phyloP scores from a whole-genome alignment of 2,113 vertebrate species.

The Melanostigma gelatinosum region DNA sequence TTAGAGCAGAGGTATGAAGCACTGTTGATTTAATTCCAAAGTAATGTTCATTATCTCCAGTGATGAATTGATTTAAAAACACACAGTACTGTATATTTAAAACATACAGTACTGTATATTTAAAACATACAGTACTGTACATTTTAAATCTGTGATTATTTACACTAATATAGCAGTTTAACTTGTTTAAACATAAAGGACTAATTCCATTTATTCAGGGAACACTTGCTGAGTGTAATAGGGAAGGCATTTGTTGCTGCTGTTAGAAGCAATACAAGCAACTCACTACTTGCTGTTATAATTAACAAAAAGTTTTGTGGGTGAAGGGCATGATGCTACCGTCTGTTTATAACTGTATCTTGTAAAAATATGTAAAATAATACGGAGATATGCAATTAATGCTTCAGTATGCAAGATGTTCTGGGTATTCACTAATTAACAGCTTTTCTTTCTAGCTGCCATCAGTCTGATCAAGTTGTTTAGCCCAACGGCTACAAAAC shows the following conservation, averaged over 20 bases:
- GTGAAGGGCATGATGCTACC: neutral
- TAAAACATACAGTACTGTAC: neutral
- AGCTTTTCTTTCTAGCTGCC: constrained; percentile 21
- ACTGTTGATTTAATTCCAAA: neutral
- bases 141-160: constrained; percentile 1
- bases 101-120: neutral
- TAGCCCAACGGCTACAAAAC: constrained; percentile 59
- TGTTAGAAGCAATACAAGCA: neutral
- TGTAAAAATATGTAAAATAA: constrained; percentile 7
- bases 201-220: neutral
- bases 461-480: constrained; percentile 54
- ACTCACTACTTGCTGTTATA: neutral
- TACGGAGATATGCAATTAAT: constrained; percentile 9
- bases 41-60: constrained; percentile 3
- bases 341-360: neutral
- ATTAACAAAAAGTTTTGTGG: neutral
- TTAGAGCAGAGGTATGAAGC: neutral
- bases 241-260: neutral
- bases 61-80: neutral
- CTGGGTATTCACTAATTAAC: constrained; percentile 48
- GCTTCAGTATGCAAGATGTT: constrained; percentile 12
- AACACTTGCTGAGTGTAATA: neutral
- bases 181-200: neutral
- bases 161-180: neutral
- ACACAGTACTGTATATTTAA: neutral